phyloP scores from a whole-genome alignment of 2,888 invertebrate species.

The Drymonia ruficornis region DNA sequence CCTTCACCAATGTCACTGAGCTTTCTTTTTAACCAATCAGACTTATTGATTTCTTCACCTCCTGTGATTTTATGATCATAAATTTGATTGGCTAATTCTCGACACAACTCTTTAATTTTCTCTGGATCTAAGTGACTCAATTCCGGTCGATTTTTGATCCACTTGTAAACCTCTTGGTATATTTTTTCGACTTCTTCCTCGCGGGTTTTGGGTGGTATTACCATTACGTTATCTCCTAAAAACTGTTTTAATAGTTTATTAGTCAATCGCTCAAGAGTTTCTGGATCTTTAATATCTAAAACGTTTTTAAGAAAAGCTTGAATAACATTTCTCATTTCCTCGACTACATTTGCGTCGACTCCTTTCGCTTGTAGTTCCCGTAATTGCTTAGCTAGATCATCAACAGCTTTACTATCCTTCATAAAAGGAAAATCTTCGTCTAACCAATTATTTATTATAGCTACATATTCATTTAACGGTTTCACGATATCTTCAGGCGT shows the following conservation, averaged over 20 bases:
- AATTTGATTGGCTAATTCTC: slow-evolving; percentile 14
- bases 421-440: slow-evolving; percentile 12
- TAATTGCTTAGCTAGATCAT: slow-evolving; percentile 32
- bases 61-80: slow-evolving; percentile 7
- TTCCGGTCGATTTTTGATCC: slow-evolving; percentile 31
- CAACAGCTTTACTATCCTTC: slow-evolving; percentile 15
- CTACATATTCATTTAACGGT: slow-evolving; percentile 12
- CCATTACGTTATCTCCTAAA: not conserved
- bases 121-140: slow-evolving; percentile 10
- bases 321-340: slow-evolving; percentile 20
- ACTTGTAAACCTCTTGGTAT: slow-evolving; percentile 17
- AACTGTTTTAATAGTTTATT: not conserved
- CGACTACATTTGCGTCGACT: slow-evolving; percentile 15
- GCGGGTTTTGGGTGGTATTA: not conserved
- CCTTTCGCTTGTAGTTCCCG: slow-evolving; percentile 24
- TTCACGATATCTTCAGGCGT: slow-evolving; percentile 9
- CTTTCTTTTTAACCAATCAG: not conserved
- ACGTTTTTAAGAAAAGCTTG: slow-evolving; percentile 1
- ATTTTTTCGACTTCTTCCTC: slow-evolving; percentile 1
- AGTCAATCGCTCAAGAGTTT: not conserved
- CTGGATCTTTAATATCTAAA: slow-evolving; percentile 10
- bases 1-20: slow-evolving; percentile 1
- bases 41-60: slow-evolving; percentile 2
- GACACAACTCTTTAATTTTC: slow-evolving; percentile 9
- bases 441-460: slow-evolving; percentile 26